phyloP scores from a whole-genome alignment of 2,888 invertebrate species.

The Notodonta dromedarius region DNA sequence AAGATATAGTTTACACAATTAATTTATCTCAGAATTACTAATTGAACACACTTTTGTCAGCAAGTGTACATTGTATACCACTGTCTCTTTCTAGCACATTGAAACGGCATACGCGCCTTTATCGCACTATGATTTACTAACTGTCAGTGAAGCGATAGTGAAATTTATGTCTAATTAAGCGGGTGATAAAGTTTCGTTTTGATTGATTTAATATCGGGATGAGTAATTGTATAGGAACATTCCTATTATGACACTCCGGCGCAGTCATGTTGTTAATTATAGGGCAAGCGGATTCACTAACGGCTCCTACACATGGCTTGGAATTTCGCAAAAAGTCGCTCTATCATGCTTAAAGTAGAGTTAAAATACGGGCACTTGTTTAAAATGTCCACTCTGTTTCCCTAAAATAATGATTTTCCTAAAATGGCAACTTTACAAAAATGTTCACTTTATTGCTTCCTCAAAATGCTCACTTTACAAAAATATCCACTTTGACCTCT shows the following conservation, averaged over 20 bases:
- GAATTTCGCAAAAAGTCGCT: no score
- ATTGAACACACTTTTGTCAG: conserved; percentile 22
- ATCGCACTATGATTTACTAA: conserved; percentile 15
- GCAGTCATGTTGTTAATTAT: background rate
- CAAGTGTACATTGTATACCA: conserved; percentile 18
- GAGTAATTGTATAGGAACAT: conserved; percentile 30
- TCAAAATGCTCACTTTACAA: no score
- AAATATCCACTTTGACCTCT: no score
- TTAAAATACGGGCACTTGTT: no score
- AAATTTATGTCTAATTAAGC: conserved; percentile 8
- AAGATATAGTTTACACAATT: no score
- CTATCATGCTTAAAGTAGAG: no score
- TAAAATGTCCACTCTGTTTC: no score
- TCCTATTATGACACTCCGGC: conserved; percentile 3
- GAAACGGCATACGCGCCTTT: conserved; percentile 10
- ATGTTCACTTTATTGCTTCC: no score
- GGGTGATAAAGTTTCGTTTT: fast-evolving
- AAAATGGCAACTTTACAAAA: no score
- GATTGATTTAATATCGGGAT: conserved; percentile 8
- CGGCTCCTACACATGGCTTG: no score
- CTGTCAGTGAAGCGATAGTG: background rate
- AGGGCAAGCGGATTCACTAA: background rate
- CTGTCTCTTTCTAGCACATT: conserved; percentile 25
- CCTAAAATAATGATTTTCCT: no score
- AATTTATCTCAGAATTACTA: conserved; percentile 10